Conservation (phyloP, 2,113 vertebrate species). For the Dicerorhinus sumatrensis region DNA sequence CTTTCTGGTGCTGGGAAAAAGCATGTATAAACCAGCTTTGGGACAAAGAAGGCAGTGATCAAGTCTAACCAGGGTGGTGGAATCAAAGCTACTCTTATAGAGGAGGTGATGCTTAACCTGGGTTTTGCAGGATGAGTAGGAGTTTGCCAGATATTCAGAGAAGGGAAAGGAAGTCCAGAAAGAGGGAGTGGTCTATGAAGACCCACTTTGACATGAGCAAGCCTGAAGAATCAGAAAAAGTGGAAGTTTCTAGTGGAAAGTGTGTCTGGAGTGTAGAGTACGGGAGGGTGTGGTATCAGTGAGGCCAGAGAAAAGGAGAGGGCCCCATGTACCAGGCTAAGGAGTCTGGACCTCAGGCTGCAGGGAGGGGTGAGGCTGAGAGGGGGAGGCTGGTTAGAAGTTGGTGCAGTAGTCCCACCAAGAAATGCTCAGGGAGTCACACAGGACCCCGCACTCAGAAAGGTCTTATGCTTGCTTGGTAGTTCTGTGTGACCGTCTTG, state of each 20-base stretch:
- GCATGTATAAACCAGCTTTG: background rate
- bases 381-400: background rate
- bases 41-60: background rate
- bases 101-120: background rate
- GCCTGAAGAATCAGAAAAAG: background rate
- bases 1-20: background rate
- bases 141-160: background rate
- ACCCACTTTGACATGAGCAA: background rate
- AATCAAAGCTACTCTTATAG: background rate
- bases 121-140: background rate
- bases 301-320: background rate
- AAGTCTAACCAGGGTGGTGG: background rate
- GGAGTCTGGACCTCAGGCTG: background rate
- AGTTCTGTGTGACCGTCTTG: background rate
- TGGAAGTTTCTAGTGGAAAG: background rate
- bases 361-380: background rate
- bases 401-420: background rate
- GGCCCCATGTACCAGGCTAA: background rate
- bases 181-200: background rate
- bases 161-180: background rate
- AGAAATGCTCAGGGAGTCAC: background rate
- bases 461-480: background rate
- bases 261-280: background rate
- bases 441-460: rapidly evolving
- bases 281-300: too few relatives aligned